phyloP scores from a whole-genome alignment of 2,888 invertebrate species.

The Epinotia brunnichana region DNA sequence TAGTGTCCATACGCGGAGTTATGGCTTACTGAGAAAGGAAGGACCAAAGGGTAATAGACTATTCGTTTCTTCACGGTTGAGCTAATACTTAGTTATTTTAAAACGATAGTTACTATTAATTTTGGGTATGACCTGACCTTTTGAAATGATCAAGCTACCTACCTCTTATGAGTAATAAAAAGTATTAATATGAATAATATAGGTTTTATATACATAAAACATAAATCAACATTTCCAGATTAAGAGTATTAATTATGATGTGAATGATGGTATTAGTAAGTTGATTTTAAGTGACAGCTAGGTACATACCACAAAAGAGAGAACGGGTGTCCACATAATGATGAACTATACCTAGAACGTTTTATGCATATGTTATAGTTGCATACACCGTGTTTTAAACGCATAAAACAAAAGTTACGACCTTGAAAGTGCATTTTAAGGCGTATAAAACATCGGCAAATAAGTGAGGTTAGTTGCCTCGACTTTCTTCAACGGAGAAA shows the following conservation, averaged over 20 bases:
- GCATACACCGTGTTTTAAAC: conserved; percentile 12
- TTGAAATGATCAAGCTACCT: too few species aligned
- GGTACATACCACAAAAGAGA: background rate
- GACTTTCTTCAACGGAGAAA: conserved; percentile 81
- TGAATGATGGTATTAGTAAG: background rate
- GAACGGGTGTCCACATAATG: background rate
- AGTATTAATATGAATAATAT: too few species aligned
- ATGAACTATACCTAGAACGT: background rate
- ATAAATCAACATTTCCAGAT: too few species aligned
- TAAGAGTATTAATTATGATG: background rate
- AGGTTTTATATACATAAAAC: too few species aligned
- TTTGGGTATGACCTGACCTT: too few species aligned
- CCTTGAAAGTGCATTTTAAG: conserved; percentile 33
- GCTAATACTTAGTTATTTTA: too few species aligned
- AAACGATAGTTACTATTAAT: too few species aligned
- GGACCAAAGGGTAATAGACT: background rate
- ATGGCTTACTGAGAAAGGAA: background rate
- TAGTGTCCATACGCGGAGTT: background rate
- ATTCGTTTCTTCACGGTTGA: background rate
- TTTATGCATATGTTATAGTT: background rate
- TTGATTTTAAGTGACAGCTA: background rate
- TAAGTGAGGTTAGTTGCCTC: conserved; percentile 44
- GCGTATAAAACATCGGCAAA: conserved; percentile 30
- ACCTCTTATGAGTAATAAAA: too few species aligned
- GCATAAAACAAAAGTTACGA: conserved; percentile 25